phyloP scores from a whole-genome alignment of 2,888 invertebrate species.

The Drosophila macrospina region DNA sequence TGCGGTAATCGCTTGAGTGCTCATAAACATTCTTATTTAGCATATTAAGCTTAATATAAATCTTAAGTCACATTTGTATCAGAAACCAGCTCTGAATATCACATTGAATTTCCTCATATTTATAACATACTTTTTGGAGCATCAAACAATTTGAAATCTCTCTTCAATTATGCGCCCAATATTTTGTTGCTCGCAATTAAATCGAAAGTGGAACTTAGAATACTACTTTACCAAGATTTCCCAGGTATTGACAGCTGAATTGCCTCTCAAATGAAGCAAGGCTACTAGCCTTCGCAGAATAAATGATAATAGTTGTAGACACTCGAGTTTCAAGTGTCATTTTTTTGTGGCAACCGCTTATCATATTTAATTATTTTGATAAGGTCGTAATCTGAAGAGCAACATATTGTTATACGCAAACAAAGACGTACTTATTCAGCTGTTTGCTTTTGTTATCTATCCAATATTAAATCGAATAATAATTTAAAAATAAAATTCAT shows the following conservation, averaged over 20 bases:
- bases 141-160: neutral
- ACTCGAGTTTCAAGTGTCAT: neutral
- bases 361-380: constrained; percentile 13
- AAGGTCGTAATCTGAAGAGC: neutral
- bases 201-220: constrained; percentile 1
- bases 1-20: constrained; percentile 40
- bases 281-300: neutral
- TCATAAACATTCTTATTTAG: constrained; percentile 2
- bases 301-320: neutral
- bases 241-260: neutral
- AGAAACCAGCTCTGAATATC: neutral
- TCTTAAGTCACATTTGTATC: neutral
- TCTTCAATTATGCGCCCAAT: neutral
- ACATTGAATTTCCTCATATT: neutral
- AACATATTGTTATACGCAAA: neutral
- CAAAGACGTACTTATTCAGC: neutral
- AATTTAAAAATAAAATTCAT: neutral
- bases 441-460: neutral
- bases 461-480: neutral
- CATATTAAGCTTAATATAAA: constrained; percentile 4
- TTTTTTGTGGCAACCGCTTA: constrained; percentile 5
- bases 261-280: neutral
- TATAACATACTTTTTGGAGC: neutral
- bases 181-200: too few species aligned
- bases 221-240: neutral